Evolutionary conservation across 2,113 vertebrate genomes (phyloP).

Genomic region (Siniperca chuatsi): DNA sequence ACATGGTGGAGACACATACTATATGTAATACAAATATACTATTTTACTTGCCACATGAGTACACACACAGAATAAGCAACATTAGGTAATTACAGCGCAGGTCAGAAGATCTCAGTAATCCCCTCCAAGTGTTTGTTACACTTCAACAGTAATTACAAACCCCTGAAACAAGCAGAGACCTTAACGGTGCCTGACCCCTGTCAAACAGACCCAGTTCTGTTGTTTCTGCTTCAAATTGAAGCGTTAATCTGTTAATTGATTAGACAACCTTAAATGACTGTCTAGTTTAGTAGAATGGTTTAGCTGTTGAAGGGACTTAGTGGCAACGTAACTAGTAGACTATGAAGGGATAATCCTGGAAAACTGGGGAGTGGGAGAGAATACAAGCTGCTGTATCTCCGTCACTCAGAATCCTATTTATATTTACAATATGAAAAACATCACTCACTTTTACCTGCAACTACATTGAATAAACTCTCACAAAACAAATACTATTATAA

Average conservation of each 20-base stretch:
- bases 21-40: not conserved
- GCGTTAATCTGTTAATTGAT: conserved; percentile 77
- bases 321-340: conserved; percentile 16
- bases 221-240: conserved; percentile 45
- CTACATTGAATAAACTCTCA: not conserved
- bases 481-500: not conserved
- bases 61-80: not conserved
- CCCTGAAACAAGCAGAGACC: conserved; percentile 44
- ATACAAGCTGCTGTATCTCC: not conserved
- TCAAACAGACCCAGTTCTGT: conserved; percentile 34
- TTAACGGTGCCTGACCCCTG: conserved; percentile 27
- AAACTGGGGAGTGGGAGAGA: not conserved
- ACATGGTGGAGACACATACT: not conserved
- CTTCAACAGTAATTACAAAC: conserved; percentile 40
- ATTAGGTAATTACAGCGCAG: conserved; percentile 60
- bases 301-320: conserved; percentile 11
- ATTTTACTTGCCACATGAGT: not conserved
- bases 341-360: conserved; percentile 37
- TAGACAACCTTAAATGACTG: conserved; percentile 77
- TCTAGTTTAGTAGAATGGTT: conserved; percentile 52
- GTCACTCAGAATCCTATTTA: not conserved
- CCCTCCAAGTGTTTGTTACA: conserved; percentile 49
- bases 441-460: not conserved
- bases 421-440: not conserved
- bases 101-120: conserved; percentile 59